Evolutionary conservation across 2,797 vertebrate species (phyloP).

Genomic region (Acanthiza pusilla): DNA sequence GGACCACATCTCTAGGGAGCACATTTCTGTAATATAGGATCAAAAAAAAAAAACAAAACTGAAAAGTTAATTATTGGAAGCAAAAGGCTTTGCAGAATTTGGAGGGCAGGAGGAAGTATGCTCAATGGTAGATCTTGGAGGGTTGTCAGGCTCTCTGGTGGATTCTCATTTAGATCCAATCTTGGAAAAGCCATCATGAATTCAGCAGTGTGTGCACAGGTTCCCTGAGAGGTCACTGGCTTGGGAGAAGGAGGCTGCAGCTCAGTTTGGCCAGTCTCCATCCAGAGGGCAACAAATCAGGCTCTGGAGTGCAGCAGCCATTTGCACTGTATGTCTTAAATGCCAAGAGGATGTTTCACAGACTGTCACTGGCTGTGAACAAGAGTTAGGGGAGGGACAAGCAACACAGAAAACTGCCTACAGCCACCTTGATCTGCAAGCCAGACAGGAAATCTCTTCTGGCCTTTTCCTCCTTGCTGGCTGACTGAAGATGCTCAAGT

Average conservation of each 20-base stretch:
- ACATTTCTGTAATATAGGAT: not conserved
- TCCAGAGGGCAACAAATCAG: not conserved
- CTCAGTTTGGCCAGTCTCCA: not conserved
- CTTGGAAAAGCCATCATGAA: not conserved
- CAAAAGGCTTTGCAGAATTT: not conserved
- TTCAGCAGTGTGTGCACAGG: not conserved
- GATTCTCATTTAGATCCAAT: not conserved
- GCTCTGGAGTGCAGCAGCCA: not conserved
- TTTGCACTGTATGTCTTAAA: not conserved
- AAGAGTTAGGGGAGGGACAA: not conserved
- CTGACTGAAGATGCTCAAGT: not conserved
- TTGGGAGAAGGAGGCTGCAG: not conserved
- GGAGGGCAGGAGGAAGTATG: rapidly evolving
- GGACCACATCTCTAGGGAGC: not conserved
- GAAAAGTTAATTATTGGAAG: not conserved
- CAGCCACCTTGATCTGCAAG: not conserved
- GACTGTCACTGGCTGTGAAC: not conserved
- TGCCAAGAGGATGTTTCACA: not conserved
- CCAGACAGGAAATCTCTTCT: not conserved
- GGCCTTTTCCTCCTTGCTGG: not conserved
- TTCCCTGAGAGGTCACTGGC: not conserved
- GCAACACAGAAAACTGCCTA: not conserved
- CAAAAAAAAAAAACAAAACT: not conserved
- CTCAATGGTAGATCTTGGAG: not conserved
- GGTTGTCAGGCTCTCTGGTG: not conserved